A percentile compares a stretch with the other conserved stretches of the same genome.
These are phyloP conservation scores for Pheosia tremula DNA, from an alignment of 2,888 invertebrate species.

Conservation along the genomic window DNA sequence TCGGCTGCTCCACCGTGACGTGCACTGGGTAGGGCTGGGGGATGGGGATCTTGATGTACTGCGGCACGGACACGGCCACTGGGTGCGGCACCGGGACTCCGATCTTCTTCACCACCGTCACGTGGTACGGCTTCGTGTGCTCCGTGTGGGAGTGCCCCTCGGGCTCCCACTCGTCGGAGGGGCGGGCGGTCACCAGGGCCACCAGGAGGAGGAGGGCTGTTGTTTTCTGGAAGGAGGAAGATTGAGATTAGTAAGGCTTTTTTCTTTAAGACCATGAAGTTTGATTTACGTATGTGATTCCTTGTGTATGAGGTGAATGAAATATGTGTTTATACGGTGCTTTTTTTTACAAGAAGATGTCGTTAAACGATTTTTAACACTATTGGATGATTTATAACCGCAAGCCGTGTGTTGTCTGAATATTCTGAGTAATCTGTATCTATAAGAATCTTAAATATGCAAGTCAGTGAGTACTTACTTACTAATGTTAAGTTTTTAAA, in stretches of 20 bases:
- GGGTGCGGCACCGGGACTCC: slow-evolving; percentile 90
- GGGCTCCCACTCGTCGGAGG: slow-evolving; percentile 78
- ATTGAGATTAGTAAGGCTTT: background rate
- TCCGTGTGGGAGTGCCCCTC: slow-evolving; percentile 87
- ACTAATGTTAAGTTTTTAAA: too few relatives aligned
- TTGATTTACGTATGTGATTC: too few relatives aligned
- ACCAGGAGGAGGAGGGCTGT: slow-evolving; percentile 68
- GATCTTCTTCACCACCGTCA: slow-evolving; percentile 89
- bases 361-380: too few relatives aligned
- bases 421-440: too few relatives aligned
- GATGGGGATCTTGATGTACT: slow-evolving; percentile 88
- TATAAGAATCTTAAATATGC: too few relatives aligned
- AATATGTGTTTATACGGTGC: too few relatives aligned
- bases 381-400: too few relatives aligned
- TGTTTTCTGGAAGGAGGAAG: slow-evolving; percentile 63
- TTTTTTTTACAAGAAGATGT: too few relatives aligned
- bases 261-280: too few relatives aligned
- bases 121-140: slow-evolving; percentile 88
- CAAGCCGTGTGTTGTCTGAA: too few relatives aligned
- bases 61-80: slow-evolving; percentile 88
- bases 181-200: slow-evolving; percentile 58
- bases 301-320: too few relatives aligned
- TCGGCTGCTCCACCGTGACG: slow-evolving; percentile 88
- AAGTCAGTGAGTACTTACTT: too few relatives aligned
- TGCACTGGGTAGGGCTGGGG: slow-evolving; percentile 91